Percentiles rank a stretch among this genome's conserved stretches.
Conservation (phyloP, 2,113 vertebrate species). For the Aphelocoma coerulescens region DNA sequence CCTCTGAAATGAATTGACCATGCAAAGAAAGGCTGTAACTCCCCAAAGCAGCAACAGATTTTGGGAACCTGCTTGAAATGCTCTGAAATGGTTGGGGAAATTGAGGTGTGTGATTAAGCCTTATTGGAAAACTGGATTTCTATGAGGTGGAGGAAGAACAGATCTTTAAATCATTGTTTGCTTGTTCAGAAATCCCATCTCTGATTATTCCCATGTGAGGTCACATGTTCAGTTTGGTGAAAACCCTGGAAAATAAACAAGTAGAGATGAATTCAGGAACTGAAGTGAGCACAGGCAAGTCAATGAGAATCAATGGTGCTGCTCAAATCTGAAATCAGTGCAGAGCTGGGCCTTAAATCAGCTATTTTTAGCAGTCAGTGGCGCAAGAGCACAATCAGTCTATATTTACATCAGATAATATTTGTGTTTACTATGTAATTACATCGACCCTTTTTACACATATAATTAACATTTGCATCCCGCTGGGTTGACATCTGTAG, state of each 20-base stretch:
- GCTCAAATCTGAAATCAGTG: neutral
- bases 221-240: neutral
- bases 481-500: slow-evolving; percentile 54
- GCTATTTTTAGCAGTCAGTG: slow-evolving; percentile 32
- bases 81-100: neutral
- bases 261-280: neutral
- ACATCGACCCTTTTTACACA: slow-evolving; percentile 25
- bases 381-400: slow-evolving; percentile 21
- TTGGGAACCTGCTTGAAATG: neutral
- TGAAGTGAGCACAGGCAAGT: neutral
- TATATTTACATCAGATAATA: slow-evolving; percentile 60
- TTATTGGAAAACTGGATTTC: neutral
- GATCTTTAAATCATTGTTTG: neutral
- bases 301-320: neutral
- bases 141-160: neutral
- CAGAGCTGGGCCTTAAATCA: neutral
- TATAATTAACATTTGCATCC: slow-evolving; percentile 59
- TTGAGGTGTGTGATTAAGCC: neutral
- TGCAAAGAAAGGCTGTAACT: neutral
- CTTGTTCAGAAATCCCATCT: neutral
- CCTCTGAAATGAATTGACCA: slow-evolving; percentile 10
- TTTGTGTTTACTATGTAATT: slow-evolving; percentile 52
- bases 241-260: neutral
- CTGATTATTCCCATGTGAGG: neutral
- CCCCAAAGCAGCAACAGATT: neutral